phyloP scores from a whole-genome alignment of 2,113 vertebrate species.

The Aramus guarauna region DNA sequence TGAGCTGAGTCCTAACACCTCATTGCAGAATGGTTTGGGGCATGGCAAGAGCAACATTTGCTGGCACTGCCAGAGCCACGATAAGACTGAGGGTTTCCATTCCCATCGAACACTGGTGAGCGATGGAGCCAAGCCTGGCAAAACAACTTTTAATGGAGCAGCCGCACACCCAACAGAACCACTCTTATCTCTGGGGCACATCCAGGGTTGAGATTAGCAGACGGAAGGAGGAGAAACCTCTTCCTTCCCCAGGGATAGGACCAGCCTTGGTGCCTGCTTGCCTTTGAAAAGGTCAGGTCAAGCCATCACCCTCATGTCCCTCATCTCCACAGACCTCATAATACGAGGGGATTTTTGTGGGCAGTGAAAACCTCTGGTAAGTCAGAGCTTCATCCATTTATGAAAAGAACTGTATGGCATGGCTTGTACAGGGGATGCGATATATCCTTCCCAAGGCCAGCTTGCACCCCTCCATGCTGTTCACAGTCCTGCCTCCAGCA shows the following conservation, averaged over 20 bases:
- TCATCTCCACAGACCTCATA: neutral
- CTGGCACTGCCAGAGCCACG: neutral
- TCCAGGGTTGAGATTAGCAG: neutral
- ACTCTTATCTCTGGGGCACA: neutral
- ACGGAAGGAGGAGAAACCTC: neutral
- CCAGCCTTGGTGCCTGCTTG: neutral
- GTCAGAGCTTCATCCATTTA: neutral
- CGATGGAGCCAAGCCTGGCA: neutral
- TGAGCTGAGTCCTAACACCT: neutral
- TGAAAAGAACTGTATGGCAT: rapidly evolving
- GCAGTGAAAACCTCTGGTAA: neutral
- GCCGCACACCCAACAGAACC: neutral
- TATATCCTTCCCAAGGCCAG: neutral
- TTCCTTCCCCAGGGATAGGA: neutral
- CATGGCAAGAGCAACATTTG: neutral
- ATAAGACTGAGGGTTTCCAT: neutral
- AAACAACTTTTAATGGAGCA: neutral
- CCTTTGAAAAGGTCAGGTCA: neutral
- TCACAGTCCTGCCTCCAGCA: neutral
- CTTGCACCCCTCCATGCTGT: neutral
- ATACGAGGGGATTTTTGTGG: neutral
- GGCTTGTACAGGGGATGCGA: neutral
- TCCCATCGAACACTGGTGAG: neutral
- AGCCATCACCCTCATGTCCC: neutral
- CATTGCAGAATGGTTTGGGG: neutral